Conservation (phyloP, 2,797 vertebrate genomes). For the Nannoperca obscura region DNA sequence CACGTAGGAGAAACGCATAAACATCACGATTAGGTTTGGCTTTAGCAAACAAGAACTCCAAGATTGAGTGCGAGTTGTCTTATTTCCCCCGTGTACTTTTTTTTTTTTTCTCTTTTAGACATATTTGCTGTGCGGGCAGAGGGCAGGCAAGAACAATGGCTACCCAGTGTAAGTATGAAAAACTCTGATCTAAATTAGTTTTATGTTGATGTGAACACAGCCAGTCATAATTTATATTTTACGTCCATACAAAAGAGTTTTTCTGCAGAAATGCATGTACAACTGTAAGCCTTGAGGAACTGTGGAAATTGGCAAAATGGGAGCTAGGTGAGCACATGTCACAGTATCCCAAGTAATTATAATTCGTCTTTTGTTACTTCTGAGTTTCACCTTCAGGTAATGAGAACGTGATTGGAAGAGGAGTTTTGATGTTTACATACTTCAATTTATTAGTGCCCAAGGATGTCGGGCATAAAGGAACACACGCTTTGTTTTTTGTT, state of each 20-base stretch:
- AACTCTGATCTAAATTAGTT: slow-evolving; percentile 6
- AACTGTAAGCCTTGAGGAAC: not conserved
- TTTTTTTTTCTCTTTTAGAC: slow-evolving; percentile 64
- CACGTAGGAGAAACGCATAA: slow-evolving; percentile 32
- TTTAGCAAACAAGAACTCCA: slow-evolving; percentile 20
- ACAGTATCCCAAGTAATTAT: not conserved
- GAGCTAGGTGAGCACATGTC: slow-evolving; percentile 44
- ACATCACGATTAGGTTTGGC: slow-evolving; percentile 19
- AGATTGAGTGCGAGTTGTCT: slow-evolving; percentile 35
- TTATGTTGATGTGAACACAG: not conserved
- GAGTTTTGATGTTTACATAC: not conserved
- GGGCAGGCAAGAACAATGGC: slow-evolving; percentile 87
- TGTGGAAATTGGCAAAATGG: not conserved
- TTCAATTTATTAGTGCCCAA: not conserved
- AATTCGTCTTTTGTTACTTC: not conserved
- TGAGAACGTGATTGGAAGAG: not conserved
- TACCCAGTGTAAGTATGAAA: slow-evolving; percentile 86
- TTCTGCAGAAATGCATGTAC: not conserved
- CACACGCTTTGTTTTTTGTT: not conserved
- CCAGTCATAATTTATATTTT: not conserved
- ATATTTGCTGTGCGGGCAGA: slow-evolving; percentile 85
- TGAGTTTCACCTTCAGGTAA: not conserved
- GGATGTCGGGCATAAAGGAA: not conserved
- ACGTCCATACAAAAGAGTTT: rapidly evolving
- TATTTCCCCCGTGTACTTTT: slow-evolving; percentile 33